These are phyloP conservation scores for Phymatocera aterrima DNA, from an alignment of 2,888 invertebrate species.

Conservation along the genomic window DNA sequence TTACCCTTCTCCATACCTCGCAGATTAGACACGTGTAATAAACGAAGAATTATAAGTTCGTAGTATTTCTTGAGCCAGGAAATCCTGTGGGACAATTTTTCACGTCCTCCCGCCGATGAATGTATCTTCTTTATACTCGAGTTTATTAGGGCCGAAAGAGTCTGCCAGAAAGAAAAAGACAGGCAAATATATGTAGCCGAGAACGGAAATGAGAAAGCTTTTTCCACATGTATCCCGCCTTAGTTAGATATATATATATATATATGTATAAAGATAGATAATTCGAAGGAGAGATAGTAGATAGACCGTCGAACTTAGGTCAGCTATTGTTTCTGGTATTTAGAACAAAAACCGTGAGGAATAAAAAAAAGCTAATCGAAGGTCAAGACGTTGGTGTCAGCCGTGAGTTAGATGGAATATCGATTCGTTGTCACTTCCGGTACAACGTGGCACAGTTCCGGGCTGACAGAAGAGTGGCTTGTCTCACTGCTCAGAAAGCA, in stretches of 20 bases:
- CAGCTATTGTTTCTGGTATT: not conserved
- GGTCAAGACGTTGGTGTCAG: slow-evolving; percentile 22
- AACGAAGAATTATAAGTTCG: not conserved
- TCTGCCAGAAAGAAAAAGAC: not conserved
- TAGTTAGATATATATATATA: too few species aligned
- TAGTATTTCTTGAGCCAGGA: not conserved
- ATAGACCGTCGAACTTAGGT: not conserved
- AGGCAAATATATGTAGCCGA: not conserved
- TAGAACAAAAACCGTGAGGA: not conserved
- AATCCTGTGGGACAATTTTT: slow-evolving; percentile 25
- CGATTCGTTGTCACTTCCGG: slow-evolving; percentile 30
- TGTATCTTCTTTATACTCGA: slow-evolving; percentile 22
- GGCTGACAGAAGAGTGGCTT: not conserved
- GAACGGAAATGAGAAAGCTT: slow-evolving; percentile 20
- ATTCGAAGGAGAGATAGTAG: not conserved
- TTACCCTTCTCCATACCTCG: not conserved
- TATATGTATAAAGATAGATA: too few species aligned
- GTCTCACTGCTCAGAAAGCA: not conserved
- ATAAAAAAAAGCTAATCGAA: not conserved
- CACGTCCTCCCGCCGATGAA: not conserved
- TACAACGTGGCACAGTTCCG: slow-evolving; percentile 26
- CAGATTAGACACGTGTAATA: not conserved
- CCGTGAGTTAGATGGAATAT: slow-evolving; percentile 24
- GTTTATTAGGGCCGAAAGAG: slow-evolving; percentile 35
- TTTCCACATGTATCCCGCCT: slow-evolving; percentile 12